Conservation (phyloP, 2,797 vertebrate species). For the Tapera naevia region DNA sequence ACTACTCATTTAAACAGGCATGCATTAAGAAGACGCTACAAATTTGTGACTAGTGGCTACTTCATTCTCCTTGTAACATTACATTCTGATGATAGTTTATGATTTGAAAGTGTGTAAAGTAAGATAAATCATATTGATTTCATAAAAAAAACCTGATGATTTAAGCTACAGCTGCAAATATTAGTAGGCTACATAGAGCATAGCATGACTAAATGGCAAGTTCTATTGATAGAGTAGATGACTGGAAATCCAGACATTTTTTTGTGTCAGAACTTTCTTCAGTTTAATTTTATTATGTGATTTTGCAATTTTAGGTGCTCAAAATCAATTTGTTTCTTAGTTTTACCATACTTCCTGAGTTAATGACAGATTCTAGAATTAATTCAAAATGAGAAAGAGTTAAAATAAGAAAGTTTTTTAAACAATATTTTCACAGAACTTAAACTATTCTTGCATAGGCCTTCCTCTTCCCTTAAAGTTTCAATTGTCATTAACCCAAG, state of each 20-base stretch:
- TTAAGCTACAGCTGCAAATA: not conserved
- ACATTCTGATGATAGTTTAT: not conserved
- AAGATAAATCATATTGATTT: not conserved
- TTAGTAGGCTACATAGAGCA: not conserved
- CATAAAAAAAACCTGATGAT: not conserved
- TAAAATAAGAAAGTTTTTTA: not conserved
- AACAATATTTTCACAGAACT: not conserved
- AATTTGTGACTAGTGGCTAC: not conserved
- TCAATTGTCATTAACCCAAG: not conserved
- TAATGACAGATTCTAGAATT: constrained; percentile 69
- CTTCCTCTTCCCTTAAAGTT: not conserved
- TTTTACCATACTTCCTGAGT: constrained; percentile 63
- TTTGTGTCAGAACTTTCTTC: not conserved
- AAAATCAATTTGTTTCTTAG: constrained; percentile 49
- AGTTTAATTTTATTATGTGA: constrained; percentile 16
- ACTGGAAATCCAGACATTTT: not conserved
- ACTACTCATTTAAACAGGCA: not conserved
- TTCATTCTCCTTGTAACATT: not conserved
- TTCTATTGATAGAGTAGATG: not conserved
- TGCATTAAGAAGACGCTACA: not conserved
- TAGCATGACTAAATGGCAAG: not conserved
- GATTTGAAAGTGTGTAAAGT: not conserved
- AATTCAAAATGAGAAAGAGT: not conserved
- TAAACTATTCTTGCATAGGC: not conserved
- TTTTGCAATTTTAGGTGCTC: not conserved